Percentiles rank a stretch among this genome's conserved stretches.
These are phyloP conservation scores for Campylomormyrus tamandua DNA, from an alignment of 2,113 vertebrate species.

Conservation along the genomic window DNA sequence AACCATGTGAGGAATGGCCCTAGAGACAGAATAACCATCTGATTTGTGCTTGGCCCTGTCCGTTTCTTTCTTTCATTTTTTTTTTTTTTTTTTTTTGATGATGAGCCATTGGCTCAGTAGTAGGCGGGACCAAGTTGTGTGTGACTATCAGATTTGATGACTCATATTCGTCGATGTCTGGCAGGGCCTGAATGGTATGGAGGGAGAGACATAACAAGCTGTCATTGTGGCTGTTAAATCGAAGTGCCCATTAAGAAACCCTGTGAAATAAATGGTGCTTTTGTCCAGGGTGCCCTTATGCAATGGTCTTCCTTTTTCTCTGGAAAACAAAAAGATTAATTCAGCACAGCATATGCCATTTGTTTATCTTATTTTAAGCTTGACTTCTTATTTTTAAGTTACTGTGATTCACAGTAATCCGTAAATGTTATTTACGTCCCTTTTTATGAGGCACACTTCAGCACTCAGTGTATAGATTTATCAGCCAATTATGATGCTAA, in stretches of 20 bases:
- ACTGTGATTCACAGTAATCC: background rate
- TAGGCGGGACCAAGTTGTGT: background rate
- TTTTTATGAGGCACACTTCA: background rate
- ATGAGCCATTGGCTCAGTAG: background rate
- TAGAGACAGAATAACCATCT: background rate
- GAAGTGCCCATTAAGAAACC: background rate
- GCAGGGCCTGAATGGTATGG: background rate
- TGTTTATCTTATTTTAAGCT: background rate
- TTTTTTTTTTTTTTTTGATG: background rate
- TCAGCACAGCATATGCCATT: background rate
- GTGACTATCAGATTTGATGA: background rate
- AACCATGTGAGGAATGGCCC: background rate
- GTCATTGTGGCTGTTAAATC: background rate
- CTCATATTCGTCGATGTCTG: background rate
- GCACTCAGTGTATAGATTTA: background rate
- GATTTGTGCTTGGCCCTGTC: background rate
- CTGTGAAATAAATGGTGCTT: background rate
- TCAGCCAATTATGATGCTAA: background rate
- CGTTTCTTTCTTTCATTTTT: background rate
- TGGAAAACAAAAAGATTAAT: background rate
- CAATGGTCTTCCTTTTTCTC: background rate
- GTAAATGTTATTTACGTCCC: background rate
- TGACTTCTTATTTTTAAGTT: background rate
- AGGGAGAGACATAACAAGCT: conserved; percentile 8
- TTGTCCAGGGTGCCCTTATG: background rate